Evolutionary conservation across 2,888 invertebrate genomes (phyloP).

Genomic region (Calliscelio sp.): DNA sequence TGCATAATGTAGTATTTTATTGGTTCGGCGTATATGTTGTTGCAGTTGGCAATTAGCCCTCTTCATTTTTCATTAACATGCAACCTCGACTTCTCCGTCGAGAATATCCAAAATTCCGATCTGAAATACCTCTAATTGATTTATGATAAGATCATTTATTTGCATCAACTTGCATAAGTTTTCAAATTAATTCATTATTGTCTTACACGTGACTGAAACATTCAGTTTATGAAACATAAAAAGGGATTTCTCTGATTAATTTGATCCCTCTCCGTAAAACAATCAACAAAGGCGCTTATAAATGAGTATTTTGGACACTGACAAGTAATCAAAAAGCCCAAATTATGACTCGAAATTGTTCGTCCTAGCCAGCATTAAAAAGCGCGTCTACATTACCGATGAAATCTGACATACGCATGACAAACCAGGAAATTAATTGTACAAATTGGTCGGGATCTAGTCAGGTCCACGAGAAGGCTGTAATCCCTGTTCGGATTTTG

Average conservation of each 20-base stretch:
- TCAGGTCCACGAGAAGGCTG: constrained; percentile 22
- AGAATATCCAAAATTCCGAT: constrained; percentile 28
- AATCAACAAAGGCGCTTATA: no score
- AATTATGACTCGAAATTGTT: constrained; percentile 14
- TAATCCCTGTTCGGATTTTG: constrained; percentile 80
- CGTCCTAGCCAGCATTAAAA: constrained; percentile 1
- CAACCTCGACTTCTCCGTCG: constrained; percentile 7
- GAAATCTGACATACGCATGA: constrained; percentile 82
- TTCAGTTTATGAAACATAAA: no score
- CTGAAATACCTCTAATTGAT: constrained; percentile 4
- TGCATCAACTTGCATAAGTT: no score
- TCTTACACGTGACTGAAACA: no score
- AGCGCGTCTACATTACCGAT: constrained; percentile 78
- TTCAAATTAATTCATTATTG: no score
- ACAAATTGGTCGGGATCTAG: constrained; percentile 77
- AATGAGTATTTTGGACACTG: no score
- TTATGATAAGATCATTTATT: no score
- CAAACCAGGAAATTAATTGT: constrained; percentile 84
- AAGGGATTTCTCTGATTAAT: no score
- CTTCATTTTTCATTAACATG: constrained; percentile 56
- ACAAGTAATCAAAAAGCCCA: constrained; percentile 68
- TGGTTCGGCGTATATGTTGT: constrained; percentile 3
- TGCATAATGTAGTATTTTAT: constrained; percentile 56
- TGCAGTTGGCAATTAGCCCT: constrained; percentile 25
- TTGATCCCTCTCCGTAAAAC: no score